Percentiles rank a stretch among this genome's conserved stretches.
These are phyloP conservation scores for Mayetiola destructor DNA, from an alignment of 2,888 invertebrate species.

Conservation along the genomic window DNA sequence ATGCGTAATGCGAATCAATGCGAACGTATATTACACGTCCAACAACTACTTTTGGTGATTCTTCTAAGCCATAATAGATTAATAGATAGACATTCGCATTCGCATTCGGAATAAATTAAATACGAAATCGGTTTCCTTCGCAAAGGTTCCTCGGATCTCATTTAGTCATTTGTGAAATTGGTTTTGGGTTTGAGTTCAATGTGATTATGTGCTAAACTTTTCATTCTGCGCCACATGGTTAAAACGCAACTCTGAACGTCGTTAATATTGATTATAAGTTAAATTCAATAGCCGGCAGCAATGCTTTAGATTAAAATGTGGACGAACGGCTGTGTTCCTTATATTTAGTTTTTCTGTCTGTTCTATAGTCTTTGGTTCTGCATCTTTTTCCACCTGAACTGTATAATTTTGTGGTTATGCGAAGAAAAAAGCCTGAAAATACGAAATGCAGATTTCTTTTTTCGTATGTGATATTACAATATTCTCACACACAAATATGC, in stretches of 20 bases:
- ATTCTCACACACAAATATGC: background rate
- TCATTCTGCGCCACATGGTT: slow-evolving; percentile 3
- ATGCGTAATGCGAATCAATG: background rate
- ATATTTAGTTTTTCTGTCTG: too few relatives aligned
- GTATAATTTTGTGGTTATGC: background rate
- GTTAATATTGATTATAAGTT: slow-evolving; percentile 9
- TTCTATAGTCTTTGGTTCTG: too few relatives aligned
- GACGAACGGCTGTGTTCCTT: background rate
- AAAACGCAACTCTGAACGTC: slow-evolving; percentile 3
- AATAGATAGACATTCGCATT: too few relatives aligned
- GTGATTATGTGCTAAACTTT: slow-evolving; percentile 7
- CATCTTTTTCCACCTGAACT: background rate
- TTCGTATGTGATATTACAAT: too few relatives aligned
- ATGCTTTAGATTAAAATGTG: slow-evolving; percentile 8
- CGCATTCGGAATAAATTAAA: slow-evolving; percentile 6
- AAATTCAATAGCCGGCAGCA: slow-evolving; percentile 3
- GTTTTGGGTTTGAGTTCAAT: background rate
- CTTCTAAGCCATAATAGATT: too few relatives aligned
- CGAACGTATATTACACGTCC: background rate
- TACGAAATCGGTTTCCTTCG: background rate
- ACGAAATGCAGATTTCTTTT: background rate
- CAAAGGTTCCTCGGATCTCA: background rate
- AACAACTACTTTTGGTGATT: too few relatives aligned
- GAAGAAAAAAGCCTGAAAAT: background rate
- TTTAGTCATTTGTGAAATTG: background rate